These are phyloP conservation scores for Merluccius polli DNA, from an alignment of 2,797 vertebrate genomes.

Conservation along the genomic window DNA sequence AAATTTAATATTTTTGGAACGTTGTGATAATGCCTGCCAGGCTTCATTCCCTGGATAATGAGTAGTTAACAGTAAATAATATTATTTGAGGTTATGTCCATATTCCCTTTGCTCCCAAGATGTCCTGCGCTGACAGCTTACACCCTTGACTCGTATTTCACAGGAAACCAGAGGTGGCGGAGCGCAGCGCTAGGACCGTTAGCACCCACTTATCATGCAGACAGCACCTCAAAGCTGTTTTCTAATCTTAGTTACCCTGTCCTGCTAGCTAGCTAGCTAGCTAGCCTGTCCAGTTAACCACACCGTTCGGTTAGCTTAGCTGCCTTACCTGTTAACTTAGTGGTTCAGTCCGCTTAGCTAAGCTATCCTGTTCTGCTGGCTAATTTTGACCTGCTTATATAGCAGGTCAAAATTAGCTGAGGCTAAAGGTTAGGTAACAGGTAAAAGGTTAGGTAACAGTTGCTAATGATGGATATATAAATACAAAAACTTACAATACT, in stretches of 20 bases:
- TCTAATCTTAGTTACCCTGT: not conserved
- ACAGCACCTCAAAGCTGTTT: not conserved
- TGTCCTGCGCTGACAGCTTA: not conserved
- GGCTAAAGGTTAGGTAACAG: not conserved
- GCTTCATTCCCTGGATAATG: not conserved
- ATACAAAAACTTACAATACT: not conserved
- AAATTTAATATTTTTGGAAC: not conserved
- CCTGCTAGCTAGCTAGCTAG: not conserved
- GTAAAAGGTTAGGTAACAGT: no score
- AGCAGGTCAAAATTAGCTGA: no score
- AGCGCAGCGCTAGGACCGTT: not conserved
- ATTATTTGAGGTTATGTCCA: not conserved
- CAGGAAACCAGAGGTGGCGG: not conserved
- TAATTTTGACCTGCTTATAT: not conserved
- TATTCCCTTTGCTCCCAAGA: not conserved
- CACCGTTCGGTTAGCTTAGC: not conserved
- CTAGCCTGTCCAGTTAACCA: not conserved
- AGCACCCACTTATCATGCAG: not conserved
- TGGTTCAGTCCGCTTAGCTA: not conserved
- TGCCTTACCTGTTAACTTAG: not conserved
- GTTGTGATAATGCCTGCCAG: not conserved
- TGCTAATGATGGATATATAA: not conserved
- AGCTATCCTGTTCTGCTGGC: not conserved
- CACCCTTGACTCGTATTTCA: not conserved
- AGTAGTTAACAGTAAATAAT: not conserved